These are phyloP conservation scores for Nibea coibor DNA, from an alignment of 2,113 vertebrate genomes.

Conservation along the genomic window DNA sequence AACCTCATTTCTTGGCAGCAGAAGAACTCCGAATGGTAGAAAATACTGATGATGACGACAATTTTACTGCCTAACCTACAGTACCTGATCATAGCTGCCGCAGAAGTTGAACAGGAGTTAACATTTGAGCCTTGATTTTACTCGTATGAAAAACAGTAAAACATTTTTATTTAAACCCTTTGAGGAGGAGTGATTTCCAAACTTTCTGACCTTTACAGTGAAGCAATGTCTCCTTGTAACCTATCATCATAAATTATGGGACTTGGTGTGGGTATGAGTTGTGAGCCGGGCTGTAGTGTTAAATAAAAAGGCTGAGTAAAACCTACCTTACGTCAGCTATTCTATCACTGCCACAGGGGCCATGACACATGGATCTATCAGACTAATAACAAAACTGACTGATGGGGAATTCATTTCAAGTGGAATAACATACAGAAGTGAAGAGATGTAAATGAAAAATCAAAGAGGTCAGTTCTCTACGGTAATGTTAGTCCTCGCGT, in stretches of 20 bases:
- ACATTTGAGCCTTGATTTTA: not conserved
- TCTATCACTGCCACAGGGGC: not conserved
- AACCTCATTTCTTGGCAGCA: conserved; percentile 23
- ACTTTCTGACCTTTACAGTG: too few species aligned
- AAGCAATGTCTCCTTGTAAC: too few species aligned
- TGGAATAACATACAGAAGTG: too few species aligned
- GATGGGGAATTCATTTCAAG: too few species aligned
- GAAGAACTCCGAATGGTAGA: not conserved
- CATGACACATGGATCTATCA: not conserved
- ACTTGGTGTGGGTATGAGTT: not conserved
- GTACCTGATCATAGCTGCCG: not conserved
- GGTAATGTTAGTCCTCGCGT: too few species aligned
- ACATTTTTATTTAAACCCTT: not conserved
- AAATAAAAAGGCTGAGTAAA: not conserved
- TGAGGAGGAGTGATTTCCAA: not conserved
- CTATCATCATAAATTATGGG: not conserved
- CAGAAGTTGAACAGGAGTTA: too few species aligned
- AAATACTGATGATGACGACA: not conserved
- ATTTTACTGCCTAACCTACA: not conserved
- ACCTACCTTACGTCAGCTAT: not conserved
- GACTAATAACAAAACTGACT: too few species aligned
- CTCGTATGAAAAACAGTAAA: not conserved
- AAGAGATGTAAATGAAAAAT: too few species aligned
- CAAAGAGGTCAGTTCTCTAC: too few species aligned
- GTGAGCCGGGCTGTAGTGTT: not conserved